A percentile compares a stretch with the other conserved stretches of the same genome.
phyloP scores from a whole-genome alignment of 2,113 vertebrate species.

The Elanus axillaris region DNA sequence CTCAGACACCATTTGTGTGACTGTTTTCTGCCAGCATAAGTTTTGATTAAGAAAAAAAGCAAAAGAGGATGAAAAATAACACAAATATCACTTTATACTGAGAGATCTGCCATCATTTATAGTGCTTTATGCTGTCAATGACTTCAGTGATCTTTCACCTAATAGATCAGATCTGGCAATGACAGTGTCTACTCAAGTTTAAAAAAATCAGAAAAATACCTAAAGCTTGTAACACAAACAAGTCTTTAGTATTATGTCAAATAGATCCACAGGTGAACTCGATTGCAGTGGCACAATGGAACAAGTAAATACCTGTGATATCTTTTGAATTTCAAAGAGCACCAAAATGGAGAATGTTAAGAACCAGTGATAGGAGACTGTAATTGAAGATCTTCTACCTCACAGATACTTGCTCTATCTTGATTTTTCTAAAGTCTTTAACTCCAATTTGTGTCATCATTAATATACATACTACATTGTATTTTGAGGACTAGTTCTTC shows the following conservation, averaged over 20 bases:
- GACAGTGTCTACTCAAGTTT: neutral
- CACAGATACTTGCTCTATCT: slow-evolving; percentile 38
- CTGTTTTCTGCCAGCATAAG: neutral
- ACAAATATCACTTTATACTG: neutral
- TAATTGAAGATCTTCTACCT: slow-evolving; percentile 64
- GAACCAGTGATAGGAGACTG: slow-evolving; percentile 73
- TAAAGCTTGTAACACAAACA: neutral
- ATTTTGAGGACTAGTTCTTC: slow-evolving; percentile 11
- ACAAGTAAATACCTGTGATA: slow-evolving; percentile 70
- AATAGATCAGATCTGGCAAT: neutral
- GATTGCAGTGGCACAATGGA: slow-evolving; percentile 61
- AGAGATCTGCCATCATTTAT: neutral
- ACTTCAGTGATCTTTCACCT: neutral
- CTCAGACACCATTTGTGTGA: neutral
- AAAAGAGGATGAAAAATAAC: neutral
- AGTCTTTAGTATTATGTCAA: slow-evolving; percentile 44
- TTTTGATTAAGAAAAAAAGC: neutral
- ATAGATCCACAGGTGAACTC: slow-evolving; percentile 45
- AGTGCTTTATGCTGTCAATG: neutral
- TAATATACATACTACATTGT: neutral
- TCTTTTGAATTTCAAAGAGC: slow-evolving; percentile 74
- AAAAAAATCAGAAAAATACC: neutral
- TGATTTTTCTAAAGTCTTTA: slow-evolving; percentile 22
- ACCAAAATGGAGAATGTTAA: slow-evolving; percentile 66
- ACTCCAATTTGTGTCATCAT: slow-evolving; percentile 15